Percentiles rank a stretch among this genome's conserved stretches.
Evolutionary conservation across 2,113 vertebrate genomes (phyloP).

Genomic region (Sturnira hondurensis): DNA sequence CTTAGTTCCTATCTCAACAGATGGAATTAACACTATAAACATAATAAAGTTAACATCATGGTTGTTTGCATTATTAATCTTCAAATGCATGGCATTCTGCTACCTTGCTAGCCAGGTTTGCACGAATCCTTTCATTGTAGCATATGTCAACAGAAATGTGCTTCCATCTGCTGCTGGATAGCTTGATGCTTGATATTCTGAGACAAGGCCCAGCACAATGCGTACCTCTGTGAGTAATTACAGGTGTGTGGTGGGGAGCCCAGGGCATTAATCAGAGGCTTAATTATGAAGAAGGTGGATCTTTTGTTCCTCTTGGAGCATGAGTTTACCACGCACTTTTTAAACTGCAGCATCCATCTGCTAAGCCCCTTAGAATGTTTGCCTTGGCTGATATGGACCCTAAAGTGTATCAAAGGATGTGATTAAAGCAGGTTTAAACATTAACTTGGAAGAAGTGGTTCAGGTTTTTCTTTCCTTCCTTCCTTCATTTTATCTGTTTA

Average conservation of each 20-base stretch:
- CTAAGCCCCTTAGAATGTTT: slow-evolving; percentile 83
- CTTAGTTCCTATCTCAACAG: slow-evolving; percentile 69
- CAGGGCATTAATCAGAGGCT: slow-evolving; percentile 80
- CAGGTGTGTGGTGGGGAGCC: slow-evolving; percentile 84
- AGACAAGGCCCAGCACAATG: slow-evolving; percentile 75
- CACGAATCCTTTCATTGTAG: slow-evolving; percentile 78
- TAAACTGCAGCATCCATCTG: slow-evolving; percentile 87
- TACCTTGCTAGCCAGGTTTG: slow-evolving; percentile 80
- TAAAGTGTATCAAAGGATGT: slow-evolving; percentile 81
- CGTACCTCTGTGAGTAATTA: slow-evolving; percentile 84
- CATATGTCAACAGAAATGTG: slow-evolving; percentile 84
- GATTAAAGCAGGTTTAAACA: slow-evolving; percentile 86
- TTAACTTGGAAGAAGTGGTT: slow-evolving; percentile 81
- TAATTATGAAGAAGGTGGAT: slow-evolving; percentile 84
- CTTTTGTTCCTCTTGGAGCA: slow-evolving; percentile 84
- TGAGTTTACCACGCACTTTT: slow-evolving; percentile 79
- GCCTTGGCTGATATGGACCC: slow-evolving; percentile 82
- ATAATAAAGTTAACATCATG: slow-evolving; percentile 70
- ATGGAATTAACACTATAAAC: slow-evolving; percentile 70
- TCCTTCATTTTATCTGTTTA: background rate
- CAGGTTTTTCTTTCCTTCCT: slow-evolving; percentile 20
- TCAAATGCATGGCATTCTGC: slow-evolving; percentile 66
- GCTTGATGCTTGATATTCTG: slow-evolving; percentile 75
- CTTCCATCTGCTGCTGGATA: slow-evolving; percentile 86
- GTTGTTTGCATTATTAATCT: slow-evolving; percentile 80